phyloP scores from a whole-genome alignment of 2,113 vertebrate species.

The Steatornis caripensis region DNA sequence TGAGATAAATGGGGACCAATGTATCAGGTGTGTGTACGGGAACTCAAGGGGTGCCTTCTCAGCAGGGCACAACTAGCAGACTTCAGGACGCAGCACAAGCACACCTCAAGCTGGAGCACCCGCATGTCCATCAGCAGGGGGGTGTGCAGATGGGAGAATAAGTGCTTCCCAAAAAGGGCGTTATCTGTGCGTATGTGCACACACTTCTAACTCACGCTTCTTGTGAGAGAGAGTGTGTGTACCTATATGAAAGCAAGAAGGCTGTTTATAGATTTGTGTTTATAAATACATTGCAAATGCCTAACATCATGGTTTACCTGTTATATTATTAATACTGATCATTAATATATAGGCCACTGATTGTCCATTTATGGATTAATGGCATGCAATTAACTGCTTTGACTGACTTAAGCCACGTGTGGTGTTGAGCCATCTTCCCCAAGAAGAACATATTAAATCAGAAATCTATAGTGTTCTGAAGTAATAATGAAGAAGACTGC shows the following conservation, averaged over 20 bases:
- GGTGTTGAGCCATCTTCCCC: not conserved
- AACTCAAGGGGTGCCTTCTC: not conserved
- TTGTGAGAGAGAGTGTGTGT: not conserved
- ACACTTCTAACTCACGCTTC: not conserved
- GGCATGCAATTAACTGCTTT: not conserved
- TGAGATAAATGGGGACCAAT: not conserved
- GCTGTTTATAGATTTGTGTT: not conserved
- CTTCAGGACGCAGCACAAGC: not conserved
- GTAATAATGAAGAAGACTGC: not conserved
- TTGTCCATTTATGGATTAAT: not conserved
- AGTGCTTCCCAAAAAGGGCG: not conserved
- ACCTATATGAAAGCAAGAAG: not conserved
- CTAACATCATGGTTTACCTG: not conserved
- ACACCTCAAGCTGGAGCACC: not conserved
- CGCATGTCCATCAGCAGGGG: not conserved
- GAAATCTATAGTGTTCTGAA: not conserved
- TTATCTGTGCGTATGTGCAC: not conserved
- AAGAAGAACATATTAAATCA: not conserved
- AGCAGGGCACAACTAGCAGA: too few relatives aligned
- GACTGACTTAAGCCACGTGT: not conserved
- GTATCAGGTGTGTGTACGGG: too few relatives aligned
- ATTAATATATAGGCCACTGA: not conserved
- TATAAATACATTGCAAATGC: not conserved
- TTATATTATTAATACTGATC: not conserved
- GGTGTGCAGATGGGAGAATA: too few relatives aligned